Conservation (phyloP, 2,113 vertebrate genomes). For the Psilopsiagon aymara region DNA sequence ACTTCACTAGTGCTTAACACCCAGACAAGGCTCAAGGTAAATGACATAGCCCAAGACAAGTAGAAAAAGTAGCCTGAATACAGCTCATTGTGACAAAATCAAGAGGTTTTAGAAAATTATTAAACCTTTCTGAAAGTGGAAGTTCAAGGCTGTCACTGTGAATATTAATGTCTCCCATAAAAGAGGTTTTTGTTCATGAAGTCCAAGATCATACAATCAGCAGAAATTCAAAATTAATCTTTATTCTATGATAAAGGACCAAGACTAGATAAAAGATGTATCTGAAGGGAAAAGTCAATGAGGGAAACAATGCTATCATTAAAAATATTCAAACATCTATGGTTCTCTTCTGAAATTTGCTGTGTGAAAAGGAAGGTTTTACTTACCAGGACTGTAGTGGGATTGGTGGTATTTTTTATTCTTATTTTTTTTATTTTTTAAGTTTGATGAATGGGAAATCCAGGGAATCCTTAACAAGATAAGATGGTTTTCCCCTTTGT, state of each 20-base stretch:
- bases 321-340: neutral
- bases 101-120: constrained; percentile 62
- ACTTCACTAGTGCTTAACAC: neutral
- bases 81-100: constrained; percentile 60
- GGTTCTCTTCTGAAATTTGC: neutral
- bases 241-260: constrained; percentile 34
- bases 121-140: constrained; percentile 41
- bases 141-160: constrained; percentile 1
- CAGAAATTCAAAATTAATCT: constrained; percentile 64
- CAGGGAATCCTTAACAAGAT: constrained; percentile 5
- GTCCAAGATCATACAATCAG: constrained; percentile 44
- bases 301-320: neutral
- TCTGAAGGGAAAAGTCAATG: constrained; percentile 20
- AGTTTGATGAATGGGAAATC: neutral
- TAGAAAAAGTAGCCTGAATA: constrained; percentile 2
- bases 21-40: neutral
- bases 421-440: neutral
- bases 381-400: neutral
- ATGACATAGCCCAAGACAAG: neutral
- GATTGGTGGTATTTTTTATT: accelerated
- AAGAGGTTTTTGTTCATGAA: constrained; percentile 38
- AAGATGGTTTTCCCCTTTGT: neutral
- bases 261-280: neutral
- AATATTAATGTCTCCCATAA: constrained; percentile 55
- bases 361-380: neutral